Evolutionary conservation across 2,113 vertebrate species (phyloP).

Genomic region (Myrmophylax atrothorax): DNA sequence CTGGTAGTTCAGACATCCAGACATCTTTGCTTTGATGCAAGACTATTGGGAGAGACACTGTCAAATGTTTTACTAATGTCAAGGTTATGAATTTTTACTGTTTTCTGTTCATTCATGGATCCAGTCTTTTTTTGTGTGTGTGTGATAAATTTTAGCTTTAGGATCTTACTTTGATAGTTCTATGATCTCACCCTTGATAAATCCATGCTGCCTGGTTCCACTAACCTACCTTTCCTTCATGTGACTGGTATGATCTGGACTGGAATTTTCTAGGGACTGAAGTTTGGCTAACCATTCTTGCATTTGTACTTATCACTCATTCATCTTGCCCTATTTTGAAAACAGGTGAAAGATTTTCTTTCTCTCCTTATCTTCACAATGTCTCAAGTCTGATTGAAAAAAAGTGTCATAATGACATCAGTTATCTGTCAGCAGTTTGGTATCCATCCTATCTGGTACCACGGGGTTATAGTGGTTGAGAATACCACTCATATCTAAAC

Average conservation of each 20-base stretch:
- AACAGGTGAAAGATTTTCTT: neutral
- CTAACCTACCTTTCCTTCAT: neutral
- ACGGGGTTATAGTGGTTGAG: neutral
- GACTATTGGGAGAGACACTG: neutral
- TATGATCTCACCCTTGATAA: neutral
- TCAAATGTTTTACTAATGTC: neutral
- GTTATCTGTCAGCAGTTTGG: neutral
- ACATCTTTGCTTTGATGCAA: neutral
- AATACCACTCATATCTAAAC: neutral
- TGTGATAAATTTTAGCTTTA: neutral
- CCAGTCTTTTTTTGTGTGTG: neutral
- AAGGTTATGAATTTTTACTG: neutral
- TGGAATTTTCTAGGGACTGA: neutral
- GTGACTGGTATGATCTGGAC: neutral
- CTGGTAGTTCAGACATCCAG: neutral
- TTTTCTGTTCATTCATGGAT: neutral
- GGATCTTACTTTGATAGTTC: neutral
- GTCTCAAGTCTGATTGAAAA: neutral
- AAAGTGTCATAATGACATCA: neutral
- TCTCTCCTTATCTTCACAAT: neutral
- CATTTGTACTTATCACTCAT: neutral
- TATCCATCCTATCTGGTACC: neutral
- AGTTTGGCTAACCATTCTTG: neutral
- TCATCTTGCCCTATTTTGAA: neutral
- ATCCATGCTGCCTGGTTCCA: neutral